Percentiles rank a stretch among this genome's conserved stretches.
Conservation (phyloP, 1,140 invertebrate species). For the Trachymyrmex septentrionalis region DNA sequence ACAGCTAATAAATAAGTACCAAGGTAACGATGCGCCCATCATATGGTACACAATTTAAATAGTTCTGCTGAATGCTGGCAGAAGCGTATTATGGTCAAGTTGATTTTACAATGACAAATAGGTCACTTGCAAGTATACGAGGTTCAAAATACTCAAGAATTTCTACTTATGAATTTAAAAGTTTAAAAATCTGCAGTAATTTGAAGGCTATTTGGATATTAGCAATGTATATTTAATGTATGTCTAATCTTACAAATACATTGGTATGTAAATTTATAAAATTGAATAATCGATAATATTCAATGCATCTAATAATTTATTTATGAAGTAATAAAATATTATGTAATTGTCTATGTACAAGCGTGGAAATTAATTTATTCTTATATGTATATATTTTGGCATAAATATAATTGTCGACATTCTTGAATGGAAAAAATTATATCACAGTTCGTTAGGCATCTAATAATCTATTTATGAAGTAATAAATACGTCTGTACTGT, state of each 20-base stretch:
- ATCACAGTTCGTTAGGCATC: background rate
- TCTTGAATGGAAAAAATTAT: too few species aligned
- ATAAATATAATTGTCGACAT: too few species aligned
- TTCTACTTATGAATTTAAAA: slow-evolving; percentile 4
- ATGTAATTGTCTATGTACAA: background rate
- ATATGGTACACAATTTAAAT: slow-evolving; percentile 23
- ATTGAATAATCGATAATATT: slow-evolving; percentile 7
- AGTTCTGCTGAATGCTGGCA: background rate
- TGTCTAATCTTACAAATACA: background rate
- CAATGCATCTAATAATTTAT: background rate
- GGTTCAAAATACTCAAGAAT: background rate
- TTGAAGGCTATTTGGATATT: background rate
- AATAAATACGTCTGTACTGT: background rate
- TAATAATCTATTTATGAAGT: background rate
- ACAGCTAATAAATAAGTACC: slow-evolving; percentile 48
- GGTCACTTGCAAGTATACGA: background rate
- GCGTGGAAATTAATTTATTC: background rate
- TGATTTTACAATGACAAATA: slow-evolving; percentile 29
- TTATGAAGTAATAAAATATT: background rate
- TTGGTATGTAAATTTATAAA: background rate
- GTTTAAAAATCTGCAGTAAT: background rate
- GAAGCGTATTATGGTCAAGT: background rate
- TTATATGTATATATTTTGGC: background rate
- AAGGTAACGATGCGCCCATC: slow-evolving; percentile 35
- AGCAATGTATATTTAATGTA: background rate